Evolutionary conservation across 2,113 vertebrate species (phyloP), one percentile per base, ranked within the genome.

Genomic region (Variabilichromis moorii): DNA sequence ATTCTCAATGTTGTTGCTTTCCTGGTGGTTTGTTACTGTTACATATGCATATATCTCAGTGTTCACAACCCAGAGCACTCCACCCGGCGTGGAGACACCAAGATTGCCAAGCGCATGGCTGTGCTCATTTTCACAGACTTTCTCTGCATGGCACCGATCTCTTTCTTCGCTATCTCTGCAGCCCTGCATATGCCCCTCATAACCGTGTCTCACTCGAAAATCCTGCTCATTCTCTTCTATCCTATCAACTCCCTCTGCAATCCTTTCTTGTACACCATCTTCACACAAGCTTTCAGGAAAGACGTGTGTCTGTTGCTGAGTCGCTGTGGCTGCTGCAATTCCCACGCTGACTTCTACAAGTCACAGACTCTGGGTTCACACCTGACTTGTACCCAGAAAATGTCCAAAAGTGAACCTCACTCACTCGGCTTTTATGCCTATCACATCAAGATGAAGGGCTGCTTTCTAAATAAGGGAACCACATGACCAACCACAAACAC

Each of bases 51-150:
- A 73, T 98, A 98, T 86, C 91, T 97, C 26, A 97, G 96, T 0
- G 97, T 99, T 50, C 97, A 94, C 94, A 98, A 98, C 61, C 98
- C 98, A 0, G 95, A 96, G 84, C 95, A 97, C 53, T 94, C 96
- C 1, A 95, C 97, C 4, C 97, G 96, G 31, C 95, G 96, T 31
- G 97, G 97, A 84, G 98, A 99, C 19, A 96, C 97, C 40, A 98
- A 97, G 89, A 96, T 98, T 0, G 98, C 98, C 88, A 99, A 99
- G 90, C 97, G 97, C 84, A 99, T 99, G 98, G 98, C 98, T 0
- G 89, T 99, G 66, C 96, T 99, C n/a, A 98, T 99, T 93, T 99
- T 99, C 94, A 99, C 98, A 0, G 97, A 99, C 91, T 99, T 99
- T 68, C 95, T 97, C 17, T 99, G 98, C 95, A 98, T 98, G 97